phyloP scores from a whole-genome alignment of 1,140 invertebrate species.

The Calephelis nemesis region DNA sequence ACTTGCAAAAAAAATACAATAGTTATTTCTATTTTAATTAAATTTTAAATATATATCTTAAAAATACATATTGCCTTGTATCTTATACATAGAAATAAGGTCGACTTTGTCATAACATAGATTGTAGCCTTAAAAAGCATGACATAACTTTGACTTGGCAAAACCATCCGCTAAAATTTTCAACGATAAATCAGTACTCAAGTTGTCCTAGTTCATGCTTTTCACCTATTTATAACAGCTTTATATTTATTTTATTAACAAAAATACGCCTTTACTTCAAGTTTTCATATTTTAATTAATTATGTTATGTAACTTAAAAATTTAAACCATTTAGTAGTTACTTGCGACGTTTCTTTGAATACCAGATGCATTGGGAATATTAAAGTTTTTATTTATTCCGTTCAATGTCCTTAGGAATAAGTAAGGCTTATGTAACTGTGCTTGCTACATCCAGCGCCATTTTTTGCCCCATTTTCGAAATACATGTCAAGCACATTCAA shows the following conservation, averaged over 20 bases:
- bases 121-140: conserved; percentile 7
- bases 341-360: neutral
- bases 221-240: neutral
- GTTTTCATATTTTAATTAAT: neutral
- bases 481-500: conserved; percentile 7
- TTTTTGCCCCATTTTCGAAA: conserved; percentile 9
- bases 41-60: neutral
- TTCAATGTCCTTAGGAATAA: conserved; percentile 1
- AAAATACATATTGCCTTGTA: neutral
- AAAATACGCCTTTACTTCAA: neutral
- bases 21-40: too few species aligned
- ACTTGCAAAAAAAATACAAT: too few species aligned
- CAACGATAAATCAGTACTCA: conserved; percentile 15
- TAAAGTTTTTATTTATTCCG: conserved; percentile 1
- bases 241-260: conserved; percentile 3
- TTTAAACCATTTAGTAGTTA: neutral
- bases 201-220: neutral
- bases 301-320: neutral
- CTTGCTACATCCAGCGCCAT: conserved; percentile 9
- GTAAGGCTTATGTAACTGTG: conserved; percentile 1
- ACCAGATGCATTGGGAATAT: conserved; percentile 5
- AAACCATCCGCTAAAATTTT: conserved; percentile 10
- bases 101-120: conserved; percentile 1
- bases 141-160: conserved; percentile 12
- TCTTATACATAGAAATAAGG: conserved; percentile 4